These are phyloP conservation scores for Sylvicola cinctus DNA, from an alignment of 2,888 invertebrate genomes.

Conservation along the genomic window DNA sequence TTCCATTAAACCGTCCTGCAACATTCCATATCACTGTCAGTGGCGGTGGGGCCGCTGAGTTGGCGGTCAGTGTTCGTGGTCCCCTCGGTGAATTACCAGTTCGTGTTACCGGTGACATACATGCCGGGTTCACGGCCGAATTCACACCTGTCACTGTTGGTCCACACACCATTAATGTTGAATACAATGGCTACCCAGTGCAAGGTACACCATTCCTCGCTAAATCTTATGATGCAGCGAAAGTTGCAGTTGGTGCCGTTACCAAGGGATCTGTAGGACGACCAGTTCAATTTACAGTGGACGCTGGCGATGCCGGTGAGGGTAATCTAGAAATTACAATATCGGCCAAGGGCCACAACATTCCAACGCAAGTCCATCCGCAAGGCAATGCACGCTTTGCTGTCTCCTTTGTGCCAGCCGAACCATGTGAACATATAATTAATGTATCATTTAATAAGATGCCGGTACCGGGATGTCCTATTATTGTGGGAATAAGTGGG, in stretches of 20 bases:
- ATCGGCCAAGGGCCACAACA: slow-evolving; percentile 77
- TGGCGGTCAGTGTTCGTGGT: slow-evolving; percentile 77
- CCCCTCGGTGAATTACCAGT: slow-evolving; percentile 73
- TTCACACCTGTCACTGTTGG: slow-evolving; percentile 89
- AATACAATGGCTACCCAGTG: slow-evolving; percentile 76
- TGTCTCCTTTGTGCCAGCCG: slow-evolving; percentile 89
- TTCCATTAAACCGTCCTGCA: slow-evolving; percentile 64
- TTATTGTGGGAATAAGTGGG: slow-evolving; percentile 56
- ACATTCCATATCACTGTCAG: slow-evolving; percentile 60
- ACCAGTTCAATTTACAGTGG: slow-evolving; percentile 85
- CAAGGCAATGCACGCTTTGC: slow-evolving; percentile 80
- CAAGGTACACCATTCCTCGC: slow-evolving; percentile 78
- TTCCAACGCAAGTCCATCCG: slow-evolving; percentile 87
- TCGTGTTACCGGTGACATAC: slow-evolving; percentile 71
- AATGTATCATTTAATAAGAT: slow-evolving; percentile 94
- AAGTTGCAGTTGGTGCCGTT: slow-evolving; percentile 61
- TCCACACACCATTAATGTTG: slow-evolving; percentile 73
- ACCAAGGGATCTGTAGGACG: slow-evolving; percentile 71
- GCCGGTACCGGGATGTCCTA: slow-evolving; percentile 75
- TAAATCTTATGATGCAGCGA: slow-evolving; percentile 82
- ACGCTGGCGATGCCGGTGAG: slow-evolving; percentile 91
- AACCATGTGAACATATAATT: slow-evolving; percentile 83
- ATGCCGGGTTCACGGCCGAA: slow-evolving; percentile 72
- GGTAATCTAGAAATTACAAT: slow-evolving; percentile 95
- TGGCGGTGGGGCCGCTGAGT: slow-evolving; percentile 51